phyloP scores from a whole-genome alignment of 1,140 invertebrate species.

The Drosophila tsacasi region DNA sequence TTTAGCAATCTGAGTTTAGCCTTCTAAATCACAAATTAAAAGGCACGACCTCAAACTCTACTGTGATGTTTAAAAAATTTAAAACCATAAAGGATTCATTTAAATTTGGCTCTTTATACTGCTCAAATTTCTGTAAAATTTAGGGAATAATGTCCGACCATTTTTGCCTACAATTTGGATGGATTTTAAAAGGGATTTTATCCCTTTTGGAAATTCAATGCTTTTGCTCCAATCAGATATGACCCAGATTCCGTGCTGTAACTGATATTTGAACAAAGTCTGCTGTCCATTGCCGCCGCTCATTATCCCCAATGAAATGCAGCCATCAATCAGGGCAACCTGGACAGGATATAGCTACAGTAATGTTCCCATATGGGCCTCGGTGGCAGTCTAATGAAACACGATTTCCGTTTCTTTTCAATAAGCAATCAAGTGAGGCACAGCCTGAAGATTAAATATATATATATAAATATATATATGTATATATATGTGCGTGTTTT shows the following conservation, averaged over 20 bases:
- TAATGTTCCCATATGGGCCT: slow-evolving; percentile 24
- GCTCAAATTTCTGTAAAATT: neutral
- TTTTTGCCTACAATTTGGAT: neutral
- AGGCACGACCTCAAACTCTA: neutral
- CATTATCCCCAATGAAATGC: slow-evolving; percentile 61
- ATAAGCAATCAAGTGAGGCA: slow-evolving; percentile 54
- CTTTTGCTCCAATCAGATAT: slow-evolving; percentile 15
- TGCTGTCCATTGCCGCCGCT: slow-evolving; percentile 14
- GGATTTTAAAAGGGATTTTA: neutral
- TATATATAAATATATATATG: slow-evolving; percentile 4
- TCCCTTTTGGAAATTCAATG: slow-evolving; percentile 17
- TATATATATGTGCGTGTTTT: slow-evolving; percentile 3
- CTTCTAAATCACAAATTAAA: too few species aligned
- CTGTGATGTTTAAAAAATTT: neutral
- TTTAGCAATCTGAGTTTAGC: too few species aligned
- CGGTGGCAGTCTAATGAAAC: slow-evolving; percentile 25
- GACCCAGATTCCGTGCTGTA: slow-evolving; percentile 16
- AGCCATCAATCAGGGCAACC: slow-evolving; percentile 44
- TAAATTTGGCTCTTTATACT: neutral
- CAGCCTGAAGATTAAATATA: slow-evolving; percentile 43
- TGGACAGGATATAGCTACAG: slow-evolving; percentile 11
- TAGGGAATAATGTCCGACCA: too few species aligned
- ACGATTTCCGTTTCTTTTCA: slow-evolving; percentile 47
- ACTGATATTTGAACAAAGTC: slow-evolving; percentile 38
- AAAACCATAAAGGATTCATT: neutral